A percentile compares a stretch with the other conserved stretches of the same genome.
phyloP scores from a whole-genome alignment of 2,113 vertebrate species.

The Hippotragus niger region DNA sequence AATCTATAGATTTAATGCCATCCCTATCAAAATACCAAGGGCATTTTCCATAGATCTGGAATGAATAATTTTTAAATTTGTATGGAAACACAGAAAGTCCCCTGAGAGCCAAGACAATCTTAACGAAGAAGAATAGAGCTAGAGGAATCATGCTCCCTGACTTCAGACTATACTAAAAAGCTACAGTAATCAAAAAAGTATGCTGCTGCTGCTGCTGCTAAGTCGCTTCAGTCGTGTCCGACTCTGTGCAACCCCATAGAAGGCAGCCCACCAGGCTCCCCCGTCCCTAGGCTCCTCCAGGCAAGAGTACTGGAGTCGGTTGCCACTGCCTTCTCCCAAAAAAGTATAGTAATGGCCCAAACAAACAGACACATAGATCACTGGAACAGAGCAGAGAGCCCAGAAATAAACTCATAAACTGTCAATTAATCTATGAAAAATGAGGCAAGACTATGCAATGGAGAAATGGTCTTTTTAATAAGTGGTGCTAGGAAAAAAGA shows the following conservation, averaged over 20 bases:
- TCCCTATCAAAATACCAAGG: not conserved
- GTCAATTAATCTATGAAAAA: not conserved
- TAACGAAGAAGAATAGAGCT: not conserved
- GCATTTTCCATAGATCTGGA: not conserved
- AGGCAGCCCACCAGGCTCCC: no score
- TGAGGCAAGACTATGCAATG: not conserved
- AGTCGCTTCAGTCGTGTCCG: accelerated
- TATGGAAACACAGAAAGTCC: not conserved
- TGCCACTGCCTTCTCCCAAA: no score
- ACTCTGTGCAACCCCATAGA: no score
- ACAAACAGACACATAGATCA: not conserved
- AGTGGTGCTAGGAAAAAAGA: not conserved
- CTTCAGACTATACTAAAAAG: not conserved
- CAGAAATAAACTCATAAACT: not conserved
- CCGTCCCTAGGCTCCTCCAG: no score
- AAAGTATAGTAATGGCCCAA: not conserved
- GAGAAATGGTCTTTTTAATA: not conserved
- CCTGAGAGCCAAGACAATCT: not conserved
- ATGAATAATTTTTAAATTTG: not conserved
- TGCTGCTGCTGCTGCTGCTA: no score
- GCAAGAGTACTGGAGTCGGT: no score
- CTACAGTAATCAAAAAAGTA: not conserved
- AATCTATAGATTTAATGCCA: not conserved
- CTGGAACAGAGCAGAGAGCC: not conserved
- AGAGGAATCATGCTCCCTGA: not conserved